These are phyloP conservation scores for Thalassarche chlororhynchos DNA, from an alignment of 2,113 vertebrate genomes.

Conservation along the genomic window DNA sequence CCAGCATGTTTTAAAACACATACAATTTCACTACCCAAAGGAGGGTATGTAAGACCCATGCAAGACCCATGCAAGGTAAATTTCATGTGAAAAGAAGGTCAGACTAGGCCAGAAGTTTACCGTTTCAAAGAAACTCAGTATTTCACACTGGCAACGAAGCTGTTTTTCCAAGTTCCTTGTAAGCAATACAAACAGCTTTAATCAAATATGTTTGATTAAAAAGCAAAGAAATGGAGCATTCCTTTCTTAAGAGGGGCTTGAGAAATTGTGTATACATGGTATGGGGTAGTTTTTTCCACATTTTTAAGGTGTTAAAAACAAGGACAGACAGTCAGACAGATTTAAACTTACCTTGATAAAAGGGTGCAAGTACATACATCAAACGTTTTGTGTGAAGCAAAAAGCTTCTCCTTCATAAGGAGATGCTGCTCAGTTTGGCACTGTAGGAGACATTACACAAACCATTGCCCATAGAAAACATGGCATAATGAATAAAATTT, in stretches of 20 bases:
- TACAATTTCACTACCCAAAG: not conserved
- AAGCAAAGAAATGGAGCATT: not conserved
- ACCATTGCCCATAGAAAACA: conserved; percentile 56
- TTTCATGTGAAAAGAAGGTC: not conserved
- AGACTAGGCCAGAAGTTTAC: not conserved
- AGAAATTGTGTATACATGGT: not conserved
- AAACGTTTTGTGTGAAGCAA: conserved; percentile 47
- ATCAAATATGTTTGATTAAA: not conserved
- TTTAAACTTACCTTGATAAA: conserved; percentile 48
- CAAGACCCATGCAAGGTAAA: not conserved
- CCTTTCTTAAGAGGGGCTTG: not conserved
- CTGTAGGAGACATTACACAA: conserved; percentile 61
- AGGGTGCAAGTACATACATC: conserved; percentile 57
- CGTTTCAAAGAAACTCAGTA: not conserved
- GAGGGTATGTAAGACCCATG: not conserved
- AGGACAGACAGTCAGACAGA: not conserved
- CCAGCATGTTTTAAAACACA: not conserved
- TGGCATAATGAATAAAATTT: conserved; percentile 53
- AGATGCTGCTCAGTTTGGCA: conserved; percentile 9
- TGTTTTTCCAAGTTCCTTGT: not conserved
- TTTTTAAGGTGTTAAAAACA: not conserved
- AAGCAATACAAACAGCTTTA: not conserved
- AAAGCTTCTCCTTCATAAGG: not conserved
- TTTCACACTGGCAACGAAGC: not conserved
- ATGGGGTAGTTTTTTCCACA: not conserved